Conservation (phyloP, 1,140 invertebrate genomes). For the Listronotus oregonensis region DNA sequence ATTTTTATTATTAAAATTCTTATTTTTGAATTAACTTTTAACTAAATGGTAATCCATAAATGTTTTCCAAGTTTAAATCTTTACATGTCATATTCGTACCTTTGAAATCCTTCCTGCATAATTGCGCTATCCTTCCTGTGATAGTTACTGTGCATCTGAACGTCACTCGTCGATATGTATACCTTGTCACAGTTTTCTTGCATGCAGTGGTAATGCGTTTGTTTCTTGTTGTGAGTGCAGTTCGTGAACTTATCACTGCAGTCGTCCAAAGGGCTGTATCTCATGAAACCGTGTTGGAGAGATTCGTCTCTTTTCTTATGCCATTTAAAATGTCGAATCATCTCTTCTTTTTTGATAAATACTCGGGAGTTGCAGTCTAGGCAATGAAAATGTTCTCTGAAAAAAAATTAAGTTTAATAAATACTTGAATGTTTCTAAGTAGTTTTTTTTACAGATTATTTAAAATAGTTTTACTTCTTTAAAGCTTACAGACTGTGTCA, state of each 20-base stretch:
- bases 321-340: constrained; percentile 99
- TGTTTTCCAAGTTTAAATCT: too few relatives aligned
- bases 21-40: too few relatives aligned
- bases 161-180: constrained; percentile 98
- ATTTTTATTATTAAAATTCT: too few relatives aligned
- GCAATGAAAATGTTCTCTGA: constrained; percentile 94
- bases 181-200: constrained; percentile 95
- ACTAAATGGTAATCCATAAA: too few relatives aligned
- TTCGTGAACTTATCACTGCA: constrained; percentile 65
- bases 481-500: too few relatives aligned
- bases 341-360: constrained; percentile 97
- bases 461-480: too few relatives aligned
- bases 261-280: constrained; percentile 77
- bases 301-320: constrained; percentile 98
- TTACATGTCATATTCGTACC: constrained; percentile 22
- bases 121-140: constrained; percentile 97
- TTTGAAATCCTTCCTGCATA: constrained; percentile 86
- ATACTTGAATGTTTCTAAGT: neutral
- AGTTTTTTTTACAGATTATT: neutral
- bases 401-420: constrained; percentile 39
- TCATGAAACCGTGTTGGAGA: constrained; percentile 94
- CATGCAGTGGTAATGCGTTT: constrained; percentile 98
- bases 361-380: constrained; percentile 87
- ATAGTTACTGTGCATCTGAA: constrained; percentile 99
- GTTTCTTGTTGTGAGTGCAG: constrained; percentile 94